Base-by-base conservation (phyloP, 2,797 vertebrate species). In the Chlorospingus flavigularis region DNA sequence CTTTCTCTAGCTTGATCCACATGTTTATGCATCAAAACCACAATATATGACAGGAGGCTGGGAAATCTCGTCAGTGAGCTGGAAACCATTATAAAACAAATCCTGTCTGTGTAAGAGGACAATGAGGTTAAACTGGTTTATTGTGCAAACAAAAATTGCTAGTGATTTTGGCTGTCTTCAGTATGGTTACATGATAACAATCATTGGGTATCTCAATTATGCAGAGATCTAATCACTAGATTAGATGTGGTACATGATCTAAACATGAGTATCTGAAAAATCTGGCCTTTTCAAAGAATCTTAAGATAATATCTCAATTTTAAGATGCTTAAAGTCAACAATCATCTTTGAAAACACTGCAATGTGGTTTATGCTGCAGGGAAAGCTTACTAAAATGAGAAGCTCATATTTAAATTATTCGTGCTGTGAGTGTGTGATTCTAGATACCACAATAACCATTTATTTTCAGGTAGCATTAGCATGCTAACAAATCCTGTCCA, bases 401-500 rank as follows among this genome's bases (percentile, higher is more conserved):
- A 65, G 19, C 43, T 94, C n/a, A 23, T 43, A 24, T 91, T 89
- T 91, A 66, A 93, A 93, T 71, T 72, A 79, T 47, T 55, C 4
- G 8, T 85, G 78, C 25, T 28, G 61, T 74, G 78, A 47, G 7
- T 78, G 55, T 78, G 54, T 84, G 51, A 71, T 62, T 66, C 17
- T 77, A 75, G 58, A 61, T 50, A 54, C 16, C 80, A 74, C 47
- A 95, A 66, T 42, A 68, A 42, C 53, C 25, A 13, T 15, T 48
- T 82, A 78, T 96, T 94, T 87, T 95, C 94, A 94, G 93, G 90
- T 94, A 95, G 70, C 62, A 94, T 94, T 94, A 95, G 79, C 83
- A 96, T 95, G 84, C 67, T 95, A 97, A 97, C 10, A 6, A 97
- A 75, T 95, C 88, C 88, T 97, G 78, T 97, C 94, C 90, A 90